Conservation (phyloP, 1,140 invertebrate species). For the Heliconius hermathena region DNA sequence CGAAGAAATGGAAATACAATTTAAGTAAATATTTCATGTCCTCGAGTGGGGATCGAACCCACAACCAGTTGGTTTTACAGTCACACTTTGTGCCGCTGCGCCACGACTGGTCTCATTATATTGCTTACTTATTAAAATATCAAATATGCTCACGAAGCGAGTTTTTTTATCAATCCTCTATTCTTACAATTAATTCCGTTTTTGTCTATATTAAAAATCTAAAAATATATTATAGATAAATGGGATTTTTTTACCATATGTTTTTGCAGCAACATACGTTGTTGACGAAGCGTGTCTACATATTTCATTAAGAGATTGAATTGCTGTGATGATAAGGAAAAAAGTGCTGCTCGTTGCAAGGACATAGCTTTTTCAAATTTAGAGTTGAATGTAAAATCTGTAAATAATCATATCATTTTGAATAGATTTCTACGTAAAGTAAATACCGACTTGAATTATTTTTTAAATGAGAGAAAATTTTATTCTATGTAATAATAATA, state of each 20-base stretch:
- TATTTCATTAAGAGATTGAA: constrained; percentile 59
- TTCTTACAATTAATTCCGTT: too few species aligned
- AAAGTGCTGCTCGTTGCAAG: constrained; percentile 56
- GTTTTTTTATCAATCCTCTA: not conserved
- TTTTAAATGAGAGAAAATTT: too few species aligned
- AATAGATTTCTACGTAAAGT: too few species aligned
- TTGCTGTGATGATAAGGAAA: constrained; percentile 50
- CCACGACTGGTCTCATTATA: too few species aligned
- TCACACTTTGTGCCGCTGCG: too few species aligned
- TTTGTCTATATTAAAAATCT: not conserved
- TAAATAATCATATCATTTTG: not conserved
- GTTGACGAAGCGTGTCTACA: constrained; percentile 52
- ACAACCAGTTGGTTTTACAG: too few species aligned
- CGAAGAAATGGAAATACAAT: too few species aligned
- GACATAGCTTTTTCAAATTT: constrained; percentile 48
- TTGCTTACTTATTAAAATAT: too few species aligned
- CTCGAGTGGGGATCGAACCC: too few species aligned
- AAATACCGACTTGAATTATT: too few species aligned
- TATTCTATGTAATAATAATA: too few species aligned
- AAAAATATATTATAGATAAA: not conserved
- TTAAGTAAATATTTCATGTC: too few species aligned
- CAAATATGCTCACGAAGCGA: not conserved
- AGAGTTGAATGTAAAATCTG: constrained; percentile 8
- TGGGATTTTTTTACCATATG: constrained; percentile 45
- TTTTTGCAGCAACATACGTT: constrained; percentile 48